These are phyloP conservation scores for Ctenomys sociabilis DNA, from an alignment of 2,113 vertebrate genomes.

Conservation along the genomic window DNA sequence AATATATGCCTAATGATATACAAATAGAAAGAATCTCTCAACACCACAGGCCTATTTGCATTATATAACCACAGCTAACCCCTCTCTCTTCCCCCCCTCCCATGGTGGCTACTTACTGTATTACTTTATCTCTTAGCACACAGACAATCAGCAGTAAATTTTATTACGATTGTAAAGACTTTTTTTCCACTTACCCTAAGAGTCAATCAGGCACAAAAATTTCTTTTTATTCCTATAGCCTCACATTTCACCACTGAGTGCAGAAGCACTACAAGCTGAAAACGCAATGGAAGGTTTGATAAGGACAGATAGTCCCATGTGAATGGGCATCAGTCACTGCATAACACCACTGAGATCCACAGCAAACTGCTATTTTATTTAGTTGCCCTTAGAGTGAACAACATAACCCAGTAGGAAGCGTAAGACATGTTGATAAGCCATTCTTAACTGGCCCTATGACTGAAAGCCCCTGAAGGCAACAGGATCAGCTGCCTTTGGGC, in stretches of 20 bases:
- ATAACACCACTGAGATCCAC: not conserved
- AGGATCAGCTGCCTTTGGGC: not conserved
- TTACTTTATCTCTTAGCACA: conserved; percentile 12
- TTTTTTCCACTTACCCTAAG: conserved; percentile 45
- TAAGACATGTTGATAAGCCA: not conserved
- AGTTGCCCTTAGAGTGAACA: not conserved
- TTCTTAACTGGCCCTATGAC: not conserved
- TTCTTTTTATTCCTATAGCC: not conserved
- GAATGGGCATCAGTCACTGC: not conserved
- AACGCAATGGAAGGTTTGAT: not conserved
- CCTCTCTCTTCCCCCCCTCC: not conserved
- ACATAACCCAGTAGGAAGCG: not conserved
- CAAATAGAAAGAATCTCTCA: conserved; percentile 41
- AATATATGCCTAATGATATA: conserved; percentile 46
- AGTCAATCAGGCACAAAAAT: not conserved
- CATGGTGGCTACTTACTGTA: not conserved
- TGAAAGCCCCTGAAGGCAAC: not conserved
- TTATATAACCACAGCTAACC: not conserved
- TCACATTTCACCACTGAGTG: not conserved
- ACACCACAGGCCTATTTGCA: not conserved
- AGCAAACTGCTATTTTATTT: not conserved
- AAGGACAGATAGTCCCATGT: not conserved
- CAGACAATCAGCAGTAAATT: not conserved
- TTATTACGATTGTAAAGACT: conserved; percentile 25
- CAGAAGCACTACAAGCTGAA: not conserved